Base-by-base conservation (phyloP, 2,888 invertebrate species). In the Dicyrtomina minuta region DNA sequence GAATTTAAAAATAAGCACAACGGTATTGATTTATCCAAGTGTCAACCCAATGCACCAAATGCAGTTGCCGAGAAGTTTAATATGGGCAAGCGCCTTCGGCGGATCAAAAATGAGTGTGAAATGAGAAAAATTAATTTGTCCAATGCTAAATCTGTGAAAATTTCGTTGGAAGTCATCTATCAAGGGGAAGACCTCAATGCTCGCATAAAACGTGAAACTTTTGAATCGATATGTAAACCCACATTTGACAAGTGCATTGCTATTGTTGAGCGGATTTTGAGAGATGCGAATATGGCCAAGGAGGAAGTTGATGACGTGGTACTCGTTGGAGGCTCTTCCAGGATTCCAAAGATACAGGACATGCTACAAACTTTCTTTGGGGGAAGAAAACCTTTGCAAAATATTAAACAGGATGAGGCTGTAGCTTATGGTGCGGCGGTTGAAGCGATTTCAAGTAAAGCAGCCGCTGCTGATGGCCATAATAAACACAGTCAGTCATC, bases 261-360 rank as follows among this genome's bases (percentile, higher is more conserved):
- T 2, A 59, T 66, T 20, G 61, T 73, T 1, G 66, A 58, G 1
- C 20, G 17, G 20, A 58, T 41, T 17, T 41, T 74, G 53, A 20
- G 20, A 2, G 43, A 62, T 4, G 56, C 55, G 0, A 22, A 55
- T 5, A 22, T 70, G 41, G 13, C 12, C 1, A 74, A 67, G 27
- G 41, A 59, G 0, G 1, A 62, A 2, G 66, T 75, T 58, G 66
- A 75, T 46, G 73, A 75, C 8, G 69, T 75, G 24, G 73, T 75
- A 10, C 33, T 75, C 6, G 70, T 71, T 13, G 74, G 74, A 43
- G 74, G 74, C 13, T 70, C 49, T 12, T 70, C 68, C 15, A 12
- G 27, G 15, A 68, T 68, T n/a, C 68, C 68, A 1, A 58, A 59
- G 20, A 46, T 71, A 2, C 68, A 68, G 20, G 24, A 59, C 22